Evolutionary conservation across 2,888 invertebrate species (phyloP), one percentile per base, ranked within the genome.

Genomic region (Agriopis leucophaearia): DNA sequence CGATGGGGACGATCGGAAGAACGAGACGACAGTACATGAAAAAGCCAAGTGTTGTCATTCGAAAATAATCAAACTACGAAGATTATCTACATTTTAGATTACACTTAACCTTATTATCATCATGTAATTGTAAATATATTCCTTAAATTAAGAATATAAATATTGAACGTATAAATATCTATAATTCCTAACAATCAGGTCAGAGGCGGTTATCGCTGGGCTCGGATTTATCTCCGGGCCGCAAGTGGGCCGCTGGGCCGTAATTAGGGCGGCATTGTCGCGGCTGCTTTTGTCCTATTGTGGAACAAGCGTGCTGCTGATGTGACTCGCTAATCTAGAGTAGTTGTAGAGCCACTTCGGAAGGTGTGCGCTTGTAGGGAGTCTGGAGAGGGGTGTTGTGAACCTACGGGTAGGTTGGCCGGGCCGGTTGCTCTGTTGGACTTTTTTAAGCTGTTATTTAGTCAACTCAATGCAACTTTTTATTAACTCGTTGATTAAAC

Each of bases 161-260:
- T n/a, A n/a, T n/a, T n/a, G n/a, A n/a, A n/a, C n/a, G n/a, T n/a
- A n/a, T n/a, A n/a, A n/a, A n/a, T n/a, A n/a, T n/a, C n/a, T n/a
- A n/a, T n/a, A n/a, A n/a, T n/a, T n/a, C n/a, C n/a, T n/a, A 62
- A 51, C 56, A 66, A 61, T 36, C 44, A 56, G 61, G 61, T 62
- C 61, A 66, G 16, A 56, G 61, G 44, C 60, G 44, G 55, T 52
- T 66, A 62, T 62, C 56, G 48, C 18, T 45, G 8, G 3, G 44
- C 27, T 35, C n/a, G 45, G 57, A 57, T 51, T 56, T 62, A 66
- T 66, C 66, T 57, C 4, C 13, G 48, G 15, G 48, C 48, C 48
- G 48, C 18, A 18, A 48, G 48, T 18, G 48, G 51, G 52, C 52
- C 38, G 38, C 38, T 36, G 40, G 54, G 40, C 18, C 47, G 38